phyloP scores from a whole-genome alignment of 2,113 vertebrate species.

The Paramisgurnus dabryanus region DNA sequence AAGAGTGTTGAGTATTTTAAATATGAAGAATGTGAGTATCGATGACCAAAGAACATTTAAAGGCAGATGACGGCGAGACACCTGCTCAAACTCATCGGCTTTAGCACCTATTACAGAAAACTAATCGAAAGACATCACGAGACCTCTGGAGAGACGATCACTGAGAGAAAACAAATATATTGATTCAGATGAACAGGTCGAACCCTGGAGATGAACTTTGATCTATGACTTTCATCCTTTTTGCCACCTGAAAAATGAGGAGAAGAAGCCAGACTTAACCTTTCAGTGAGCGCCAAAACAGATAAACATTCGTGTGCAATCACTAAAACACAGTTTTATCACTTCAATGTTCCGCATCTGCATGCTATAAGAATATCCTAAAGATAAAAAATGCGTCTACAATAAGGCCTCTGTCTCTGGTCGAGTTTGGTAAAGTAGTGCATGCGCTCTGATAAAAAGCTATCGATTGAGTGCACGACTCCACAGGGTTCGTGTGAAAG shows the following conservation, averaged over 20 bases:
- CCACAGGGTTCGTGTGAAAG: constrained; percentile 53
- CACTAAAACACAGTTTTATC: no score
- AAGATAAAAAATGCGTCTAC: not conserved
- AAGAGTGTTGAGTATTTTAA: no score
- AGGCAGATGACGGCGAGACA: constrained; percentile 27
- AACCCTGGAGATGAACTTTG: constrained; percentile 48
- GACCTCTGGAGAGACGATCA: constrained; percentile 56
- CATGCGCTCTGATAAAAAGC: constrained; percentile 58
- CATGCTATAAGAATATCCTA: not conserved
- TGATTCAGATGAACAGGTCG: constrained; percentile 68
- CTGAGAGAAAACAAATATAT: constrained; percentile 71
- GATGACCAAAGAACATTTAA: not conserved
- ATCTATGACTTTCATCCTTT: no score
- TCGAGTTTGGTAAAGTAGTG: constrained; percentile 59
- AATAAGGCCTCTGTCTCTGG: not conserved
- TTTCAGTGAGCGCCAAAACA: no score
- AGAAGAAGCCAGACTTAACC: not conserved
- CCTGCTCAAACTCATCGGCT: constrained; percentile 58
- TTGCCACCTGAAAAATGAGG: no score
- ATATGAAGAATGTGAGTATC: not conserved
- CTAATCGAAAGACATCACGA: constrained; percentile 74
- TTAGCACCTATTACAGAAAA: constrained; percentile 57
- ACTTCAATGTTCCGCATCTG: no score
- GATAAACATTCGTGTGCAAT: no score
- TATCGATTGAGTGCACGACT: constrained; percentile 64